phyloP scores from a whole-genome alignment of 2,113 vertebrate species.

The Telmatochromis sp. region DNA sequence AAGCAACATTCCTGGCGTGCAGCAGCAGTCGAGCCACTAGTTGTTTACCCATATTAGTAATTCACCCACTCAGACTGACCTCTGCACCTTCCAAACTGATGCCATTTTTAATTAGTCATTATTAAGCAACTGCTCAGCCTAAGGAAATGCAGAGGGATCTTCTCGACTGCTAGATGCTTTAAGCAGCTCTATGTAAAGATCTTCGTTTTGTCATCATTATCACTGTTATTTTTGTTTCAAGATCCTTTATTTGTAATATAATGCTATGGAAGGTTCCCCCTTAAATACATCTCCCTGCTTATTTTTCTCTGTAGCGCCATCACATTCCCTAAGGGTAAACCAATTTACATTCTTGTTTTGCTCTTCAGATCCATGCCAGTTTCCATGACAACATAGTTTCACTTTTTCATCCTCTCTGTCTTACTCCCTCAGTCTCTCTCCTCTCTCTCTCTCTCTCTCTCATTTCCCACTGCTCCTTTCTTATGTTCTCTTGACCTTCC shows the following conservation, averaged over 20 bases:
- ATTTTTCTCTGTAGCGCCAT: conserved; percentile 52
- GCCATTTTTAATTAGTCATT: conserved; percentile 10
- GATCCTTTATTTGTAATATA: background rate
- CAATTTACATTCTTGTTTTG: conserved; percentile 82
- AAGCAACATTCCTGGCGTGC: background rate
- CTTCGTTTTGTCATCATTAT: background rate
- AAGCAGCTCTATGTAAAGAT: background rate
- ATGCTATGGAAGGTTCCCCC: background rate
- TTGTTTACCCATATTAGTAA: conserved; percentile 8
- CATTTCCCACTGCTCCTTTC: conserved; percentile 45
- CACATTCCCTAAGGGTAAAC: conserved; percentile 73
- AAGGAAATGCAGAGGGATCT: background rate
- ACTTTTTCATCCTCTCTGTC: conserved; percentile 69
- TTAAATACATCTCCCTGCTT: conserved; percentile 18
- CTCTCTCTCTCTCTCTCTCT: background rate
- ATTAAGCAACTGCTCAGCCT: background rate
- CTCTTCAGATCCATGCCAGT: conserved; percentile 81
- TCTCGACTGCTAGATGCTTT: background rate
- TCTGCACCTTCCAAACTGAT: background rate
- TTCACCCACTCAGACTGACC: conserved; percentile 23
- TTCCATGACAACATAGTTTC: conserved; percentile 92
- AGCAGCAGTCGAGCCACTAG: background rate
- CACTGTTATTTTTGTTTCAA: background rate
- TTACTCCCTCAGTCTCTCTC: background rate
- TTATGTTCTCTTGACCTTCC: conserved; percentile 58